A percentile compares a stretch with the other conserved stretches of the same genome.
These are phyloP conservation scores for Punctoribates punctum DNA, from an alignment of 2,888 invertebrate species.

Conservation along the genomic window DNA sequence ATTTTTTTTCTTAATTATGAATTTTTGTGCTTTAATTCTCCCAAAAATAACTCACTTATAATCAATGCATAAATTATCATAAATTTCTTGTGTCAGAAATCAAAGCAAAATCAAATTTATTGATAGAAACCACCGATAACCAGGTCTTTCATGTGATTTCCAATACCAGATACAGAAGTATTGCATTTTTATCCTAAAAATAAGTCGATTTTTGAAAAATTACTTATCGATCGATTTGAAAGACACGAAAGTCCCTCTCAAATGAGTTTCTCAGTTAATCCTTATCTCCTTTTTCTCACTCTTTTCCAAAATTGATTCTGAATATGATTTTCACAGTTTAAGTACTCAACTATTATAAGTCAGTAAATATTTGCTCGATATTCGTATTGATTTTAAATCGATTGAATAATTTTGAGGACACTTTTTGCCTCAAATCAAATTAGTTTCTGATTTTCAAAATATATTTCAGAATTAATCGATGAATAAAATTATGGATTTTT, in stretches of 20 bases:
- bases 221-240: no score
- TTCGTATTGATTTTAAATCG: background rate
- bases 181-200: no score
- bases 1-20: conserved; percentile 6
- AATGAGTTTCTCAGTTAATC: no score
- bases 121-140: background rate
- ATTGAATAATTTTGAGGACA: conserved; percentile 8
- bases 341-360: background rate
- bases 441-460: background rate
- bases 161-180: no score
- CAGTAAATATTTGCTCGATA: background rate
- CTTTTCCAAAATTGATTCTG: no score
- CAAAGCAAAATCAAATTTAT: background rate
- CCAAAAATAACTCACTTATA: conserved; percentile 17
- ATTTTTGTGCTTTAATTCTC: background rate
- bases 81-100: background rate
- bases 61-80: conserved; percentile 29
- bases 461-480: background rate
- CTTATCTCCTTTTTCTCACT: no score
- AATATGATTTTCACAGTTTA: background rate
- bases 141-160: no score
- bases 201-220: no score
- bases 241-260: no score
- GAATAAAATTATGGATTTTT: background rate
- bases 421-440: background rate